Percentiles rank a stretch among this genome's conserved stretches.
Evolutionary conservation across 2,888 invertebrate genomes (phyloP).

Genomic region (Syrphus vitripennis): DNA sequence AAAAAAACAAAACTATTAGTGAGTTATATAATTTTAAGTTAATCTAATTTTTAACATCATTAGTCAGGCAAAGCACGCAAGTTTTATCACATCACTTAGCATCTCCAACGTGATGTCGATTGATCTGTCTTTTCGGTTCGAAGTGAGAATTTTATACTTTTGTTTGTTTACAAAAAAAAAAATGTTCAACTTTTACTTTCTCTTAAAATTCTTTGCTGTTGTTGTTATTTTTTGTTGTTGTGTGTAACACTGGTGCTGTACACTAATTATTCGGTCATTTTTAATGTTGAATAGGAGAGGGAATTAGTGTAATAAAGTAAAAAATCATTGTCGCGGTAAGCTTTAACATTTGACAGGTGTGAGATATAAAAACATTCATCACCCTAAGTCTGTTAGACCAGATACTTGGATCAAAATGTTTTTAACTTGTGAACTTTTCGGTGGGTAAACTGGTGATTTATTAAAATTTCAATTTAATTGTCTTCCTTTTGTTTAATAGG

Average conservation of each 20-base stretch:
- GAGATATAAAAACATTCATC: slow-evolving; percentile 37
- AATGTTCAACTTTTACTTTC: slow-evolving; percentile 69
- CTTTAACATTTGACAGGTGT: background rate
- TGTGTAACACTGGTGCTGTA: background rate
- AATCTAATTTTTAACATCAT: background rate
- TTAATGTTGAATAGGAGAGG: background rate
- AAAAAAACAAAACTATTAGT: background rate
- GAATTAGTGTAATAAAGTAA: slow-evolving; percentile 13
- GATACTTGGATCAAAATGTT: slow-evolving; percentile 47
- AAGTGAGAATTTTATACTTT: slow-evolving; percentile 9
- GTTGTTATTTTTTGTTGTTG: background rate
- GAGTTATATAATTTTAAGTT: background rate
- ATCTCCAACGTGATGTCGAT: slow-evolving; percentile 27
- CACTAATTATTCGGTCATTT: slow-evolving; percentile 35
- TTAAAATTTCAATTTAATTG: background rate
- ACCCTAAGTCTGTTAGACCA: slow-evolving; percentile 24
- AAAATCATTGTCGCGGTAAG: background rate
- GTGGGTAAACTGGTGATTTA: slow-evolving; percentile 30
- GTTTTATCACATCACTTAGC: slow-evolving; percentile 32
- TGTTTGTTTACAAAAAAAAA: slow-evolving; percentile 38
- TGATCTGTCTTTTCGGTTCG: slow-evolving; percentile 17
- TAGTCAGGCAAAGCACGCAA: background rate
- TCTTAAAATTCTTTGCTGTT: slow-evolving; percentile 8
- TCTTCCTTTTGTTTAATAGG: slow-evolving; percentile 18
- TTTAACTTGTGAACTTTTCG: slow-evolving; percentile 23